Percentiles rank a stretch among this genome's conserved stretches.
These are phyloP conservation scores for Girardinus metallicus DNA, from an alignment of 2,797 vertebrate species.

Conservation along the genomic window DNA sequence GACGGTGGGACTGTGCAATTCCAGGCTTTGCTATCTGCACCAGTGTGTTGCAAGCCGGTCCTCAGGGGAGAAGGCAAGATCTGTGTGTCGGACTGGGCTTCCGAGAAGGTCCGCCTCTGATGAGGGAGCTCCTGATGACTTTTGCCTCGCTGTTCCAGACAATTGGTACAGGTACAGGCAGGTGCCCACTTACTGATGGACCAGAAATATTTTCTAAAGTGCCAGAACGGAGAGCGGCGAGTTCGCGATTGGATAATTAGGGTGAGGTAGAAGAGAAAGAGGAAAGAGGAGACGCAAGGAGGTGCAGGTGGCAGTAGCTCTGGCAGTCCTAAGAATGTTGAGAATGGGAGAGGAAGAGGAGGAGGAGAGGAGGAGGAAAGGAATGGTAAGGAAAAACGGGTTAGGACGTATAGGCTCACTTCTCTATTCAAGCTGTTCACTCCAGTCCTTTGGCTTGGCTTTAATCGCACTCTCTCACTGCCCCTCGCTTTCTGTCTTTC, in stretches of 20 bases:
- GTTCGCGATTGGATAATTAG: slow-evolving; percentile 48
- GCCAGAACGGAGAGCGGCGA: slow-evolving; percentile 41
- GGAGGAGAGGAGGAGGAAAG: slow-evolving; percentile 64
- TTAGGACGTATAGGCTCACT: slow-evolving; percentile 75
- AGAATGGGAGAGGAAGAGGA: slow-evolving; percentile 69
- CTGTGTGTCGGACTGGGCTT: slow-evolving; percentile 36
- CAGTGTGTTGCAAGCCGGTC: slow-evolving; percentile 49
- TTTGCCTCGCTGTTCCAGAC: slow-evolving; percentile 41
- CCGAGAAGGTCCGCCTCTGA: slow-evolving; percentile 52
- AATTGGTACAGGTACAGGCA: slow-evolving; percentile 22
- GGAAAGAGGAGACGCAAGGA: slow-evolving; percentile 47
- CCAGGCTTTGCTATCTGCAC: slow-evolving; percentile 56
- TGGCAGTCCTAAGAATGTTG: slow-evolving; percentile 61
- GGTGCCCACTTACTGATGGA: slow-evolving; percentile 54
- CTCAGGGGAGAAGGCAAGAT: slow-evolving; percentile 55
- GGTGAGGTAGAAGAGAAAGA: slow-evolving; percentile 67
- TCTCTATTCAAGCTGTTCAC: slow-evolving; percentile 73
- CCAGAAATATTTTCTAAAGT: slow-evolving; percentile 73
- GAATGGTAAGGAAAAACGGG: slow-evolving; percentile 73
- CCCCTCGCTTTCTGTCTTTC: slow-evolving; percentile 45
- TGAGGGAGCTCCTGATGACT: slow-evolving; percentile 35
- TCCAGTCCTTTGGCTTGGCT: slow-evolving; percentile 68
- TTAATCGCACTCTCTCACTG: slow-evolving; percentile 66
- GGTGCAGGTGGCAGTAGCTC: slow-evolving; percentile 73
- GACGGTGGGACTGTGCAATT: slow-evolving; percentile 49